A percentile compares a stretch with the other conserved stretches of the same genome.
Evolutionary conservation across 2,113 vertebrate genomes (phyloP).

Genomic region (Lucifuga dentata): DNA sequence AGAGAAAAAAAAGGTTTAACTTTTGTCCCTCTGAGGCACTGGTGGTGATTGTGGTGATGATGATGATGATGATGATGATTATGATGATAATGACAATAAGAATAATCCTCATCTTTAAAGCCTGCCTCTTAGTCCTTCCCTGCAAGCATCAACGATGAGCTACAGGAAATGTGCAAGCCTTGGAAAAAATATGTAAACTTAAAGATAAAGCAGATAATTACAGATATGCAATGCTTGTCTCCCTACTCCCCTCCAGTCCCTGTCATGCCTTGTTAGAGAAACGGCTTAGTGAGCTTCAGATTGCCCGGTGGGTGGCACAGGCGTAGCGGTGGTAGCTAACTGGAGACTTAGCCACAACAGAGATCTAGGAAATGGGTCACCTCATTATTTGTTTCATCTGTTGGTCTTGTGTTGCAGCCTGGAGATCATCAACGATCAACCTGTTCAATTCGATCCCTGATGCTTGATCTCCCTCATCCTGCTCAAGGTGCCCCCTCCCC

Average conservation of each 20-base stretch:
- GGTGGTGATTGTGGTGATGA: constrained; percentile 15
- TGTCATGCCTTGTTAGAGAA: constrained; percentile 69
- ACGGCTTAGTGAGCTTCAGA: constrained; percentile 72
- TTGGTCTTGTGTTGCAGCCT: constrained; percentile 64
- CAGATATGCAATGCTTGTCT: constrained; percentile 29
- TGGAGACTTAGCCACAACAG: constrained; percentile 14
- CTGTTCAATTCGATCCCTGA: not conserved
- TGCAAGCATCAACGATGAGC: constrained; percentile 25
- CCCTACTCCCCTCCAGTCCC: constrained; percentile 35
- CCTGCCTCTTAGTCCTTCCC: constrained; percentile 13
- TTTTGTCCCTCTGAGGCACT: constrained; percentile 32
- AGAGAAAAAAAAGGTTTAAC: too few species aligned
- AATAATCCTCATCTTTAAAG: constrained; percentile 58
- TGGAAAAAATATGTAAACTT: constrained; percentile 5
- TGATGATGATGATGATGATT: constrained; percentile 18
- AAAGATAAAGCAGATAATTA: constrained; percentile 18
- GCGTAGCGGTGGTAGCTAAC: constrained; percentile 20
- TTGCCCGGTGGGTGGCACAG: constrained; percentile 54
- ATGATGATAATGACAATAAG: too few species aligned
- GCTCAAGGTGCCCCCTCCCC: constrained; percentile 17
- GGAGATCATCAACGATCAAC: too few species aligned
- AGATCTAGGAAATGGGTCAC: constrained; percentile 50
- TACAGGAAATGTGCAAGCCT: constrained; percentile 29
- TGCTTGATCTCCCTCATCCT: constrained; percentile 28
- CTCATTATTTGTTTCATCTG: constrained; percentile 33